phyloP scores from a whole-genome alignment of 2,888 invertebrate species.

The Balanococcus diminutus region DNA sequence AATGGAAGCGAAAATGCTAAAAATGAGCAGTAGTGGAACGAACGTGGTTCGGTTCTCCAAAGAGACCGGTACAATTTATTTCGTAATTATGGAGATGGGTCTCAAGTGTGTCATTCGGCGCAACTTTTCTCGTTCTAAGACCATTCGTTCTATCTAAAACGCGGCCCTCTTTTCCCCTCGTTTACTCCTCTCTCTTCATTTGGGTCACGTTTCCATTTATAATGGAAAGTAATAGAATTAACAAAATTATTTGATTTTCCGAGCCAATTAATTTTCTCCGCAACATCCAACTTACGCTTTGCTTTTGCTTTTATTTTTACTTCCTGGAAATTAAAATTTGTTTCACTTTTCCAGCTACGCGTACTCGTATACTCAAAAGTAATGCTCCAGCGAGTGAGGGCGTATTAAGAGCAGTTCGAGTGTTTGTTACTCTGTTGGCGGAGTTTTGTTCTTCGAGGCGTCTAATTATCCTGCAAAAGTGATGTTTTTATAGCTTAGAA shows the following conservation, averaged over 20 bases:
- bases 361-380: not conserved
- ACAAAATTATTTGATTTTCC: constrained; percentile 56
- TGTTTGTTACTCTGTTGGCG: not conserved
- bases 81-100: constrained; percentile 59
- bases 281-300: constrained; percentile 31
- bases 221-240: constrained; percentile 58
- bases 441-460: too few relatives aligned
- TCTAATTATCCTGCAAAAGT: too few relatives aligned
- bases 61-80: constrained; percentile 58
- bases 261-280: constrained; percentile 47
- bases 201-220: constrained; percentile 55
- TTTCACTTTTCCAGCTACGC: constrained; percentile 33
- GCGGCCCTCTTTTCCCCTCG: constrained; percentile 11
- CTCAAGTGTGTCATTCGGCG: constrained; percentile 57
- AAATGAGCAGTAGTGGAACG: constrained; percentile 40
- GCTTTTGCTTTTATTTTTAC: constrained; percentile 37
- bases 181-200: constrained; percentile 27
- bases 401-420: not conserved
- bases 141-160: constrained; percentile 53
- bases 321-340: constrained; percentile 40
- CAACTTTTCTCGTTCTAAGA: constrained; percentile 55
- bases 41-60: constrained; percentile 46
- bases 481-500: too few relatives aligned
- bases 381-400: not conserved
- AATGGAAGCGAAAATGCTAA: constrained; percentile 34